Evolutionary conservation across 2,888 invertebrate species (phyloP).

Genomic region (Trypoxylon attenuatum): DNA sequence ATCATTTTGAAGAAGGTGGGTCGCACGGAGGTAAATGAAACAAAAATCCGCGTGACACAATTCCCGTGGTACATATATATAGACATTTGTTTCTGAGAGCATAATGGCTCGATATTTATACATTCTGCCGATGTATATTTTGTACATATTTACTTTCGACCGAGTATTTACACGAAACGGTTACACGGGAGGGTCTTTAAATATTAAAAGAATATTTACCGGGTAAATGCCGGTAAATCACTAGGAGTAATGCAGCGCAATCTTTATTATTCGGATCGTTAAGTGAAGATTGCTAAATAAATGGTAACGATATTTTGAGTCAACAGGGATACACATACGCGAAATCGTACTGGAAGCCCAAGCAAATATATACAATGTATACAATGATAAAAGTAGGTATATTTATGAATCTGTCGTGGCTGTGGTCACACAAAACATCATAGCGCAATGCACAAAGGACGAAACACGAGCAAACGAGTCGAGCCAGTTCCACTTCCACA

Average conservation of each 20-base stretch:
- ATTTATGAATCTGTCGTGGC: no score
- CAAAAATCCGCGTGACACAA: background rate
- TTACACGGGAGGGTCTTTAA: constrained; percentile 51
- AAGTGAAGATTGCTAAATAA: constrained; percentile 40
- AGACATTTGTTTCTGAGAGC: background rate
- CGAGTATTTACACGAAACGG: constrained; percentile 39
- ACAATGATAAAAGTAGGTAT: constrained; percentile 47
- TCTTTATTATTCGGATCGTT: constrained; percentile 50
- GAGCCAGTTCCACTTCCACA: no score
- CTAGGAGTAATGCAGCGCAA: constrained; percentile 20
- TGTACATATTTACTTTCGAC: constrained; percentile 50
- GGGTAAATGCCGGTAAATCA: constrained; percentile 44
- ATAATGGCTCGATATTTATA: constrained; percentile 27
- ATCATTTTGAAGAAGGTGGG: no score
- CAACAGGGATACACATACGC: constrained; percentile 35
- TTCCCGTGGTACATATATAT: background rate
- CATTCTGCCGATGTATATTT: constrained; percentile 47
- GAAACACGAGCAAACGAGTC: no score
- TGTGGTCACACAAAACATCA: no score
- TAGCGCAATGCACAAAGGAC: no score
- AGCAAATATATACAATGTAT: constrained; percentile 34
- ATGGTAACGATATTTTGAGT: constrained; percentile 45
- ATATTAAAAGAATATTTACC: constrained; percentile 55
- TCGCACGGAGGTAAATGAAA: background rate
- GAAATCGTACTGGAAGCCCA: constrained; percentile 33